Evolutionary conservation across 1,140 invertebrate species (phyloP).

Genomic region (Propsilocerus akamusi): DNA sequence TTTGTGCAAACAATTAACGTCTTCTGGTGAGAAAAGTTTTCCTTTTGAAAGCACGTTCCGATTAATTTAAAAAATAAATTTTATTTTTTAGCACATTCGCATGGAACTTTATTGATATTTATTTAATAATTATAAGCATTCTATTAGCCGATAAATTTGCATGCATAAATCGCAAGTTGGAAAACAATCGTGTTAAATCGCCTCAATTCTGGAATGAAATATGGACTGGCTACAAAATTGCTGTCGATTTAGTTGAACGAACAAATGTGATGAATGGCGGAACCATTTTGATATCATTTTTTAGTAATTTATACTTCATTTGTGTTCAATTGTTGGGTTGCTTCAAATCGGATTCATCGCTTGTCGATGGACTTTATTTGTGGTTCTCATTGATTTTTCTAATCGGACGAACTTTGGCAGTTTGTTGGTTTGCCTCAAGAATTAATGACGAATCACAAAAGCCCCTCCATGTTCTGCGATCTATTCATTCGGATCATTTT

Average conservation of each 20-base stretch:
- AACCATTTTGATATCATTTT: conserved; percentile 1
- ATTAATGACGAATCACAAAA: not conserved
- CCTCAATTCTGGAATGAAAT: not conserved
- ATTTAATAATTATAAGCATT: not conserved
- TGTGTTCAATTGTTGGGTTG: not conserved
- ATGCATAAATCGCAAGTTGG: not conserved
- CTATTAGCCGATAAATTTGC: not conserved
- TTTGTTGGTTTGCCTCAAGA: not conserved
- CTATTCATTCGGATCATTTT: not conserved
- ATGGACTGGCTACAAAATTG: not conserved
- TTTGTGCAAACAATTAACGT: not conserved
- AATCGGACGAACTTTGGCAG: not conserved
- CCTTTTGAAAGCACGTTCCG: not conserved
- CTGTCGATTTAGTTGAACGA: not conserved
- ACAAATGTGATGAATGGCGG: not conserved
- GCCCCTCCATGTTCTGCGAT: not conserved
- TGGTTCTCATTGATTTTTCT: not conserved
- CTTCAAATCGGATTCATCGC: not conserved
- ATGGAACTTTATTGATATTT: not conserved
- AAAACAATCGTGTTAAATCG: not conserved
- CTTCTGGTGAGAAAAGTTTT: not conserved
- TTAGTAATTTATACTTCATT: not conserved
- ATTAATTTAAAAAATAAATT: not conserved
- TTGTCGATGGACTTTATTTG: not conserved
- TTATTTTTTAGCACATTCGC: not conserved